Conservation (phyloP, 2,113 vertebrate genomes). For the Phalacrocorax carbo region DNA sequence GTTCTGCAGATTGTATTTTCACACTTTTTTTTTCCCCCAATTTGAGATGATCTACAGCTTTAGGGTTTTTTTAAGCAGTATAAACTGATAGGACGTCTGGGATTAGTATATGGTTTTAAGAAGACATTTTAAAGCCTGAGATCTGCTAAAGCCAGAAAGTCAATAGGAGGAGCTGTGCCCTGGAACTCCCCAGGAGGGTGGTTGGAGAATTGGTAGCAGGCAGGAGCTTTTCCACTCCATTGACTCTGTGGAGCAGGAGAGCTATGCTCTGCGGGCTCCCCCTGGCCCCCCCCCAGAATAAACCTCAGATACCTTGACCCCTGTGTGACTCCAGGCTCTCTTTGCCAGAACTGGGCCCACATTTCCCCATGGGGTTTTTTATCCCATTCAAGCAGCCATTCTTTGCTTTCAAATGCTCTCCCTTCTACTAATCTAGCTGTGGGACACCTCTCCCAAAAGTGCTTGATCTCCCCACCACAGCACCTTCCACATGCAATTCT, state of each 20-base stretch:
- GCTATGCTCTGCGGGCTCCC: background rate
- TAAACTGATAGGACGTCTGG: background rate
- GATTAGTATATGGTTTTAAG: background rate
- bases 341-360: background rate
- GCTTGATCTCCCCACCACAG: rapidly evolving
- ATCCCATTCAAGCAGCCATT: background rate
- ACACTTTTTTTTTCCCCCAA: background rate
- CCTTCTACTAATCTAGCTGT: background rate
- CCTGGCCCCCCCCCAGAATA: background rate
- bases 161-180: background rate
- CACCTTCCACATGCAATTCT: background rate
- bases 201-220: rapidly evolving
- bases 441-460: background rate
- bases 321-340: background rate
- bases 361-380: background rate
- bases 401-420: background rate
- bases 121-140: background rate
- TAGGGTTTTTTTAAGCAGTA: background rate
- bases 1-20: slow-evolving; percentile 1
- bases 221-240: background rate
- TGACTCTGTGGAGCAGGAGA: background rate
- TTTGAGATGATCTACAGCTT: slow-evolving; percentile 4
- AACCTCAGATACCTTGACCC: background rate
- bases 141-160: slow-evolving; percentile 34
- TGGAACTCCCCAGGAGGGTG: background rate